Percentiles rank a stretch among this genome's conserved stretches.
These are phyloP conservation scores for Protosalanx chinensis DNA, from an alignment of 2,797 vertebrate genomes.

Conservation along the genomic window DNA sequence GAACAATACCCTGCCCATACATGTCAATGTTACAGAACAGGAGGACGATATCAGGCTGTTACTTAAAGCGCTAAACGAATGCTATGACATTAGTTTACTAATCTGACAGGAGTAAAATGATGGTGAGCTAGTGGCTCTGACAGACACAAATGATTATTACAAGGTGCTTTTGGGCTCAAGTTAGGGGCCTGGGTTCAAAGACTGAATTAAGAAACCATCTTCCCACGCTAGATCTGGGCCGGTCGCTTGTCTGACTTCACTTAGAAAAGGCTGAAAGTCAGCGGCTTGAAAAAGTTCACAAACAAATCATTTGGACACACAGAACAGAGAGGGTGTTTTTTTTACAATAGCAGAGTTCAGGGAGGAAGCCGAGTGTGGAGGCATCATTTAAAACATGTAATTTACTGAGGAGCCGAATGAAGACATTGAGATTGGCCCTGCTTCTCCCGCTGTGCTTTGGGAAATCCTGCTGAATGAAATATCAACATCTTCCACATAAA, in stretches of 20 bases:
- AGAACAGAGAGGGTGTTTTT: not conserved
- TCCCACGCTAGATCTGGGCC: not conserved
- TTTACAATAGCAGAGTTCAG: not conserved
- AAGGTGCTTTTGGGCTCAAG: not conserved
- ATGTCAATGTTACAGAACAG: constrained; percentile 24
- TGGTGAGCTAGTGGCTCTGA: constrained; percentile 7
- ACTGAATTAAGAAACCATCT: not conserved
- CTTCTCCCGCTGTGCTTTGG: not conserved
- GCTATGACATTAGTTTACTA: constrained; percentile 4
- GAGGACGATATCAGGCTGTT: constrained; percentile 17
- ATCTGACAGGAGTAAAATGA: constrained; percentile 30
- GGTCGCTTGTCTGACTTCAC: not conserved
- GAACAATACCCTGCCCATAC: constrained; percentile 21
- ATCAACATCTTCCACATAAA: constrained; percentile 4
- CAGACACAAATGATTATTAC: not conserved
- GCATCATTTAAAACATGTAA: constrained; percentile 8
- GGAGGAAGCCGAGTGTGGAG: too few species aligned
- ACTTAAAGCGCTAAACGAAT: constrained; percentile 42
- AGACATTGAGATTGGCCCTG: not conserved
- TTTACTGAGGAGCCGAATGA: constrained; percentile 16
- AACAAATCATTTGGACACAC: not conserved
- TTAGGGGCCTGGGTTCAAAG: not conserved
- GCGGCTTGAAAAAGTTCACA: not conserved
- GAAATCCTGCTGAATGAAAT: not conserved
- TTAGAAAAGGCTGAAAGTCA: not conserved